Evolutionary conservation across 2,797 vertebrate genomes (phyloP), one percentile per base, ranked within the genome.

Genomic region (Coranthus polyacanthus): DNA sequence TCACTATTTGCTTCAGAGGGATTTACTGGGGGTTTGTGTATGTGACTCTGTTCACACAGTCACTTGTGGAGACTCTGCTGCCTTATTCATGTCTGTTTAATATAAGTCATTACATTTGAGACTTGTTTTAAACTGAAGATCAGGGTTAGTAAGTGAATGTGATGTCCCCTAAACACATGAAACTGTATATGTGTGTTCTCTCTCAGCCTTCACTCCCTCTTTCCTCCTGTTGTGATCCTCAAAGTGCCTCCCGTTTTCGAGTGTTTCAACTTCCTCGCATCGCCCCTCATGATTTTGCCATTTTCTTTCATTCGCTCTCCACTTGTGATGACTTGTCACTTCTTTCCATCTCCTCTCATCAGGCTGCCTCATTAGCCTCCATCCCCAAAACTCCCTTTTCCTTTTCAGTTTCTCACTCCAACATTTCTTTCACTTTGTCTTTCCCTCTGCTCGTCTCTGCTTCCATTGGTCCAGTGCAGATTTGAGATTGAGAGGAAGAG

Each of bases 1-100:
- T n/a, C n/a, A n/a, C n/a, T n/a, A n/a, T n/a, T n/a, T n/a, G 66
- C 60, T 74, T 74, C 65, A 41, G 17, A 63, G 49, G 44, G 64
- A 75, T 85, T 79, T 79, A 54, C 12, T 13, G 39, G 29, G 12
- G 12, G 12, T 9, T 12, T 10, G 34, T 10, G 9, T 10, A 9
- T 36, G 34, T 36, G 8, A 36, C 9, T 36, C 34, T 36, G 34
- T 12, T 36, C 12, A 3, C 9, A 10, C 2, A 36, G 34, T 3
- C 12, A 36, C 34, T 36, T 3, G 7, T 6, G 34, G 9, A 12
- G 34, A 36, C 34, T 36, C 34, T 36, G 12, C 34, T n/a, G n/a
- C n/a, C n/a, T n/a, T n/a, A n/a, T n/a, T n/a, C n/a, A n/a, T n/a
- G n/a, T n/a, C n/a, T n/a, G n/a, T n/a, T n/a, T n/a, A n/a, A n/a